phyloP scores from a whole-genome alignment of 2,888 invertebrate species.

The Rutpela maculata region DNA sequence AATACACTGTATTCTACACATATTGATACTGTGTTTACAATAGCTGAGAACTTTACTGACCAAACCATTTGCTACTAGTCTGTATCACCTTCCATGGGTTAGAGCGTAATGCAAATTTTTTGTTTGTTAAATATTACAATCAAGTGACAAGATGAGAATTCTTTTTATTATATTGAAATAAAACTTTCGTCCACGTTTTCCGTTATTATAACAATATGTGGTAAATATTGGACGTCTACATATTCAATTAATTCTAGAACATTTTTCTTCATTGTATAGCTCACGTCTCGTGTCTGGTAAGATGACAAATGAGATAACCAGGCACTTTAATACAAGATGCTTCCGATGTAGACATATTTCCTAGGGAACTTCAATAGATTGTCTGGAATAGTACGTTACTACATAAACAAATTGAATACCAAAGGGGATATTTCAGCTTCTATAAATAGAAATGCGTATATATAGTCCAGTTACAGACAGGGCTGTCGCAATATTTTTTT shows the following conservation, averaged over 20 bases:
- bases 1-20: no score
- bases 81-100: conserved; percentile 14
- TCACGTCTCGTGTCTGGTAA: conserved; percentile 1
- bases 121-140: conserved; percentile 2
- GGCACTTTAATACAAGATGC: conserved; percentile 25
- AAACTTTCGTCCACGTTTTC: neutral
- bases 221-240: conserved; percentile 12
- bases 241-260: neutral
- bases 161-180: neutral
- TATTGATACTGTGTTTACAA: neutral
- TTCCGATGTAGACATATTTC: conserved; percentile 15
- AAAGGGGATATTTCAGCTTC: no score
- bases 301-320: conserved; percentile 26
- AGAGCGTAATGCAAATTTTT: conserved; percentile 14
- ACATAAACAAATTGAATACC: neutral
- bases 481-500: no score
- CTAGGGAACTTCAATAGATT: conserved; percentile 1
- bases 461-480: no score
- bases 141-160: neutral
- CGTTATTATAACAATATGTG: neutral
- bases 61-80: neutral
- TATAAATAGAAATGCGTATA: no score
- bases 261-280: neutral
- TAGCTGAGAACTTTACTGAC: neutral
- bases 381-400: neutral